phyloP scores from a whole-genome alignment of 2,888 invertebrate species.

The Temnothorax rugatulus region DNA sequence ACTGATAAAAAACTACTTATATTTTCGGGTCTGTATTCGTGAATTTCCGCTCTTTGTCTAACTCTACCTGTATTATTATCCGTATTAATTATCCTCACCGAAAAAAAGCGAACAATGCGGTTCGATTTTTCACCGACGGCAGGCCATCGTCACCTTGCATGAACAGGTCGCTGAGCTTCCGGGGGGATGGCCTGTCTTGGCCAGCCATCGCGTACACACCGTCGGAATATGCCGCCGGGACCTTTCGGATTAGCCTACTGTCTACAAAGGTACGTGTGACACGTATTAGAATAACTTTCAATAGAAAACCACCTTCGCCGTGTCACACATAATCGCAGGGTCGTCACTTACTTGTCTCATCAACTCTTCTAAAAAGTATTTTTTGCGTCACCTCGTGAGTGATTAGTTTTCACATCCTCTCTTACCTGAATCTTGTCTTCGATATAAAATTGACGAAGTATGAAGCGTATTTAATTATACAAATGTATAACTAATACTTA shows the following conservation, averaged over 20 bases:
- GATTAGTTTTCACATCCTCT: background rate
- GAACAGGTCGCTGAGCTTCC: constrained; percentile 95
- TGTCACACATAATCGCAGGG: background rate
- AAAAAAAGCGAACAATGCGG: constrained; percentile 97
- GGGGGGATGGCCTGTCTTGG: constrained; percentile 95
- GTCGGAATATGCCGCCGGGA: constrained; percentile 96
- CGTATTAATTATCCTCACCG: constrained; percentile 87
- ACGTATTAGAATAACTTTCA: constrained; percentile 54
- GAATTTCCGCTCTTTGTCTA: background rate
- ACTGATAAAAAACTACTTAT: background rate
- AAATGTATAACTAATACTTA: background rate
- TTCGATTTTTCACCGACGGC: constrained; percentile 94
- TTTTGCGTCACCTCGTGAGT: background rate
- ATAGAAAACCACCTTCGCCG: constrained; percentile 22
- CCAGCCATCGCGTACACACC: constrained; percentile 98
- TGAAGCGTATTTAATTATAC: background rate
- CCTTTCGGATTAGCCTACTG: constrained; percentile 95
- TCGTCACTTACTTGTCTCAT: constrained; percentile 19
- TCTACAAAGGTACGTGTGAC: constrained; percentile 88
- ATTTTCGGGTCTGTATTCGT: background rate
- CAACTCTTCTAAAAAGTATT: background rate
- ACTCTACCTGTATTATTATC: background rate
- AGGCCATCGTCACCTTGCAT: constrained; percentile 97
- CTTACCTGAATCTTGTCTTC: background rate
- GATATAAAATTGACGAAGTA: background rate